Conservation (phyloP, 2,113 vertebrate species). For the Nycticryphes semicollaris region DNA sequence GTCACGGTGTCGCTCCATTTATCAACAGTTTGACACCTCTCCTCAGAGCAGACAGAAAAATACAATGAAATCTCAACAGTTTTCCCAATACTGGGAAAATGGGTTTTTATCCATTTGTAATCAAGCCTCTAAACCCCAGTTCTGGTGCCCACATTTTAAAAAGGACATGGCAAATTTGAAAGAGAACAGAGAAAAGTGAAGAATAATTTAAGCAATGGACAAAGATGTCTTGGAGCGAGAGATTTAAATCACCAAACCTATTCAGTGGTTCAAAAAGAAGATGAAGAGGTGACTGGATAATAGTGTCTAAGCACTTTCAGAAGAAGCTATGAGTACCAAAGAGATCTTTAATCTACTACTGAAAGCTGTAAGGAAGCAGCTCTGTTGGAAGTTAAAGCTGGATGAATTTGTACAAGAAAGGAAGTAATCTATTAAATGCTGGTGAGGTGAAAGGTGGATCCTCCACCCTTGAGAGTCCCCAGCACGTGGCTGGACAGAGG, state of each 20-base stretch:
- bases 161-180: background rate
- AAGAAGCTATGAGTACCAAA: background rate
- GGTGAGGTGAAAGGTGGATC: background rate
- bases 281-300: background rate
- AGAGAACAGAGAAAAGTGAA: background rate
- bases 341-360: background rate
- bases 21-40: background rate
- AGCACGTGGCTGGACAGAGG: background rate
- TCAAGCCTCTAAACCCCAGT: background rate
- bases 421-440: background rate
- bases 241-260: background rate
- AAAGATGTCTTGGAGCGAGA: background rate
- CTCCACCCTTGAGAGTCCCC: background rate
- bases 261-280: background rate
- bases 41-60: background rate
- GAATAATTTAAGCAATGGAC: background rate
- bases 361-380: background rate
- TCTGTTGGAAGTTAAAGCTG: background rate
- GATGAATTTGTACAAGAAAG: background rate
- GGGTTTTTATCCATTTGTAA: background rate
- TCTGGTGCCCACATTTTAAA: background rate
- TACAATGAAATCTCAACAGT: background rate
- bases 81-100: background rate
- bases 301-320: background rate
- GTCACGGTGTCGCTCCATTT: background rate